Evolutionary conservation across 1,140 invertebrate species (phyloP), one percentile per base, ranked within the genome.

Genomic region (Pseudomyrmex sp.): DNA sequence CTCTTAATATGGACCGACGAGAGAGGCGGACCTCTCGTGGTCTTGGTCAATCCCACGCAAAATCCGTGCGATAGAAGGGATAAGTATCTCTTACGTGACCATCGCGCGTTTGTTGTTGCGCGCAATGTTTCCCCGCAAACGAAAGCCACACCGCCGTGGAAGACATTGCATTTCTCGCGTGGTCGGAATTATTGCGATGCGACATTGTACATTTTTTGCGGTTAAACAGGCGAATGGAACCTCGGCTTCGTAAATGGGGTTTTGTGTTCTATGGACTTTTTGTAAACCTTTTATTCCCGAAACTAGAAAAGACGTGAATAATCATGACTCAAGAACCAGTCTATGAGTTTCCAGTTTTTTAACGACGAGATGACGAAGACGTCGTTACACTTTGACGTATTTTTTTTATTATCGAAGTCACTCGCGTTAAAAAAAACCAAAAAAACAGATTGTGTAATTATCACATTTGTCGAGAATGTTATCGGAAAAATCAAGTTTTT

Each of bases 31-130:
- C 65, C 20, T 54, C 48, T 54, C 35, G 54, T 54, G 83, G 65
- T 84, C 83, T 84, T 82, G 83, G 83, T 65, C 76, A 84, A 82
- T 54, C 83, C 83, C 83, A 84, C 83, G 83, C 83, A 75, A 70
- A 66, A 80, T 72, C 58, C 15, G 5, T 0, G n/a, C 66, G 15
- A 84, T 72, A 84, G 76, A 84, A 84, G 83, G 83, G 65, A 72
- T 84, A 84, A 63, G 61, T 82, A 52, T 72, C 77, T 84, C 83
- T 80, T 84, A 84, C 72, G 63, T 70, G 76, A 75, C 56, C 65
- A 58, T 35, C 18, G 44, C 50, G 76, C 48, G 35, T 35, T 35
- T 35, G 35, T 35, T 35, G 35, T 59, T 80, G 46, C 54, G 54
- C 76, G 76, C 76, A 79, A 80, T 72, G 46, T 72, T 58, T 8